Percentiles rank a stretch among this genome's conserved stretches.
These are phyloP conservation scores for Microtus agrestis DNA, from an alignment of 2,797 vertebrate species.

Conservation along the genomic window DNA sequence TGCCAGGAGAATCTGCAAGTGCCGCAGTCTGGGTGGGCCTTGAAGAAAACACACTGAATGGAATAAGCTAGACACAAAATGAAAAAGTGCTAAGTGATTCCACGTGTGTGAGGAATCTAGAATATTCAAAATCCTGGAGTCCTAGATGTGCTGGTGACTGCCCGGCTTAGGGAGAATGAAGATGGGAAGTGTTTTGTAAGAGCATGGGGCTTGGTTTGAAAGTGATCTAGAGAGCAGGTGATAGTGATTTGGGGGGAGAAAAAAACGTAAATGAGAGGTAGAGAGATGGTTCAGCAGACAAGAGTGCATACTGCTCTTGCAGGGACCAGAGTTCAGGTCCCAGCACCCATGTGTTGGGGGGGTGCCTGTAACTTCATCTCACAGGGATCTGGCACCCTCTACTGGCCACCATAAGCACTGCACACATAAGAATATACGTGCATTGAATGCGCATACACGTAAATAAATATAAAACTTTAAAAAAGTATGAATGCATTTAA, in stretches of 20 bases:
- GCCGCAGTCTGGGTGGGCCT: background rate
- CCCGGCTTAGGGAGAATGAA: background rate
- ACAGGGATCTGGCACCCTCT: background rate
- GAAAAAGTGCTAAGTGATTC: background rate
- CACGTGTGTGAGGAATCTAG: background rate
- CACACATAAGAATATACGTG: no score
- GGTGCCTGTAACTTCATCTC: no score
- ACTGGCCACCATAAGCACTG: background rate
- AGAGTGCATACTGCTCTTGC: background rate
- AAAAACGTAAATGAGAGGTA: background rate
- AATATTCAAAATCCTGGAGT: background rate
- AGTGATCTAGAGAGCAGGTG: background rate
- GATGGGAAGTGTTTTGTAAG: background rate
- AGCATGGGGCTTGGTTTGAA: background rate
- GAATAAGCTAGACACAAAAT: background rate
- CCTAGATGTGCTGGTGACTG: background rate
- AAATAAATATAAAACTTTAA: background rate
- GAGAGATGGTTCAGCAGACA: background rate
- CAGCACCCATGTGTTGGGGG: background rate
- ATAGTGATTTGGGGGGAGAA: fast-evolving
- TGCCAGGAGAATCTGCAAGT: background rate
- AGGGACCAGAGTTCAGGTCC: background rate
- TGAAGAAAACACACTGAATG: background rate
- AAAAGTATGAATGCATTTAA: background rate
- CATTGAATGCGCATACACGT: background rate